phyloP scores from a whole-genome alignment of 2,797 vertebrate species.

The Ctenopoma kingsleyae region DNA sequence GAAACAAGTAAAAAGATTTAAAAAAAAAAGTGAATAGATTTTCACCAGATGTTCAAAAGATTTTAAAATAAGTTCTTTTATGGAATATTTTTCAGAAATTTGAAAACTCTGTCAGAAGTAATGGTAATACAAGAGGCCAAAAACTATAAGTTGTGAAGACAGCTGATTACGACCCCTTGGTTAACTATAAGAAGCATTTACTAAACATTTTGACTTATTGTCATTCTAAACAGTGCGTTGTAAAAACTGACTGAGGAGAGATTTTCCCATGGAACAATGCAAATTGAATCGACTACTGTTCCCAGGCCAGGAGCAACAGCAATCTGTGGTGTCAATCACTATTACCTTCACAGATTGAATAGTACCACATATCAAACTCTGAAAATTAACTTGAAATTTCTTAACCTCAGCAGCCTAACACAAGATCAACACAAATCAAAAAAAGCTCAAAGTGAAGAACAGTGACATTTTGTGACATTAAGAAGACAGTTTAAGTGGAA shows the following conservation, averaged over 20 bases:
- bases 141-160: too few species aligned
- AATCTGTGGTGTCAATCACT: constrained; percentile 16
- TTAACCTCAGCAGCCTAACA: constrained; percentile 11
- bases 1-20: too few species aligned
- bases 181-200: background rate
- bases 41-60: too few species aligned
- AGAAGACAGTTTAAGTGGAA: constrained; percentile 7
- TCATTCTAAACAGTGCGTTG: constrained; percentile 8
- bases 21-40: background rate
- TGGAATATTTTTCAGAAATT: too few species aligned
- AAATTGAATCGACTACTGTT: constrained; percentile 16
- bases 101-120: too few species aligned
- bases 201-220: constrained; percentile 1
- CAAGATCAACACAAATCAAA: background rate
- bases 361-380: background rate
- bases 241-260: constrained; percentile 1
- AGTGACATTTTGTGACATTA: constrained; percentile 32
- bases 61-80: too few species aligned
- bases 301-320: constrained; percentile 6
- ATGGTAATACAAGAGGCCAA: too few species aligned
- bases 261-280: constrained; percentile 33
- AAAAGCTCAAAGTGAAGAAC: background rate
- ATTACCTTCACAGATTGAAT: constrained; percentile 7
- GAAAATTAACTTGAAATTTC: constrained; percentile 1
- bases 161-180: too few species aligned